Evolutionary conservation across 2,888 invertebrate genomes (phyloP), one percentile per base, ranked within the genome.

Genomic region (Melanophora roralis): DNA sequence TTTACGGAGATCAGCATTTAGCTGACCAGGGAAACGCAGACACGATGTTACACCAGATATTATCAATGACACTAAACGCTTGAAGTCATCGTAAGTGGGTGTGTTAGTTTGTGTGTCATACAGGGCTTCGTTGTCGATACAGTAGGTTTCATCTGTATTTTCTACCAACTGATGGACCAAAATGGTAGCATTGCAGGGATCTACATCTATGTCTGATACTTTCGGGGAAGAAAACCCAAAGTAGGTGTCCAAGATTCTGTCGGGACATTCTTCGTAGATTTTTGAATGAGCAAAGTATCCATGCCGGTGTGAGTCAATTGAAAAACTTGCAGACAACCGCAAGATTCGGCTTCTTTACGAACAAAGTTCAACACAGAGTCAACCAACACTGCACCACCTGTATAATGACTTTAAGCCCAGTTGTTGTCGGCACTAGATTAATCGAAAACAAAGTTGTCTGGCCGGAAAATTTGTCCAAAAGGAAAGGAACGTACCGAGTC

Each of bases 191-290:
- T 97, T 97, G 93, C 97, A 97, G 78, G 97, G 97, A 91, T 97
- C 97, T 83, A 97, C 97, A 84, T 97, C 97, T 83, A 96, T 97
- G 90, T 97, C 97, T 82, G 96, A 97, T 81, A 95, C 95, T 92
- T 93, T 97, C 62, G 95, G 95, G 82, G 95, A 95, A 86, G 95
- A 95, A 90, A 95, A 95, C 81, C 98, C 97, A 81, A 97, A 97
- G 92, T 97, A 98, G 88, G 97, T 98, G 93, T 96, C 97, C 98
- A 98, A 98, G 86, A 98, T 98, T 92, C 98, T 95, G n/a, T n/a
- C n/a, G n/a, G n/a, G n/a, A n/a, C n/a, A n/a, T n/a, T n/a, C n/a
- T n/a, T 98, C 98, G 86, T 98, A 94, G 91, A 98, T 98, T 91
- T 98, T 98, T 84, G 97, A 97, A 98, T 98, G 83, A 98, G 93